Conservation (phyloP, 2,888 invertebrate genomes). For the Lasioglossum marginatum region DNA sequence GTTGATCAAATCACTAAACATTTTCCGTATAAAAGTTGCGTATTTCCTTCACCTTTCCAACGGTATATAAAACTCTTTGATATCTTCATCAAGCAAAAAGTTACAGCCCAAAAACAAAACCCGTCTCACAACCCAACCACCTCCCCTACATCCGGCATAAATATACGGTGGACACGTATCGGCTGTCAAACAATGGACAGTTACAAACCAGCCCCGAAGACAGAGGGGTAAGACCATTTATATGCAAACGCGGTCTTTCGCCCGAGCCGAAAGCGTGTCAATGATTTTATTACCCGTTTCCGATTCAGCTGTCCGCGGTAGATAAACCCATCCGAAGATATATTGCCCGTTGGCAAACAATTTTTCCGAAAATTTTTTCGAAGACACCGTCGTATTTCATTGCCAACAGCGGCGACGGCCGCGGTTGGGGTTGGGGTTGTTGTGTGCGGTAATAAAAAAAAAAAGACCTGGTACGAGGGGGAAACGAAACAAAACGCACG, state of each 20-base stretch:
- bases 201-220: constrained; percentile 41
- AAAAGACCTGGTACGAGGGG: neutral
- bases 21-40: too few relatives aligned
- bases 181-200: constrained; percentile 41
- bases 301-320: constrained; percentile 49
- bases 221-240: constrained; percentile 52
- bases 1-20: too few relatives aligned
- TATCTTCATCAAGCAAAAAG: too few relatives aligned
- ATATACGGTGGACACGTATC: neutral
- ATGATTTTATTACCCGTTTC: constrained; percentile 55
- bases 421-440: neutral
- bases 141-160: neutral
- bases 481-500: neutral
- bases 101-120: too few relatives aligned
- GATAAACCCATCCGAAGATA: constrained; percentile 39
- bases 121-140: too few relatives aligned
- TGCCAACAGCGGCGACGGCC: neutral
- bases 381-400: constrained; percentile 54
- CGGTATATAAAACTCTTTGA: too few relatives aligned
- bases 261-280: constrained; percentile 32
- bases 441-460: neutral
- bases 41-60: too few relatives aligned
- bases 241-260: constrained; percentile 55
- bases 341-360: constrained; percentile 47
- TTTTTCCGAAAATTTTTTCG: constrained; percentile 47